Base-by-base conservation (phyloP, 2,888 invertebrate species). In the Liodrosophila aerea region DNA sequence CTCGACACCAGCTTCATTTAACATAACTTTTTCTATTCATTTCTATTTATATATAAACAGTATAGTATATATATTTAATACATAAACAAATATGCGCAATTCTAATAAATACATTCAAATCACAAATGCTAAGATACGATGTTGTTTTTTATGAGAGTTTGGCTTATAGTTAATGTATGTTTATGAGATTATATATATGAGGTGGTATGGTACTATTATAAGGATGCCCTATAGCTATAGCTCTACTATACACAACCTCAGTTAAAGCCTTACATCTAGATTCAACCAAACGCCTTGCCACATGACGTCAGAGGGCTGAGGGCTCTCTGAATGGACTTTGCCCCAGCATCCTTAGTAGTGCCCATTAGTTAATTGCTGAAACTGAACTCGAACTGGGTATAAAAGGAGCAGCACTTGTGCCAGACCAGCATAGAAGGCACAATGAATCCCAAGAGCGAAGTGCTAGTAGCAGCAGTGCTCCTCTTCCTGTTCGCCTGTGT, bases 361-460 rank as follows among this genome's bases (percentile, higher is more conserved):
- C 12, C 0, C 1, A 46, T n/a, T 22, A 22, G 44, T 49, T 73
- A 82, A 82, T 82, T 84, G 54, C 29, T 39, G 39, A 5, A 1
- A 54, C 4, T 7, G 41, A 12, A 4, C 5, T 9, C 22, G 9
- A 13, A 9, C n/a, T 44, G 39, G 29, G 49, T 77, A 77, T 77
- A 77, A 73, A 77, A 63, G 62, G 33, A 22, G 18, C 43, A 22
- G 16, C 12, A 4, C 29, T 7, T 33, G 7, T 0, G n/a, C 7
- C 7, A 30, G 3, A 52, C 13, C n/a, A n/a, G 8, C 40, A 56
- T 29, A 73, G 54, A 61, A 59, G 13, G 2, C 80, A 69, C 30
- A 12, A 88, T 88, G 88, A 82, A 77, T 67, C 74, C 87, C 47
- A 83, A 76, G 64, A 76, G 77, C 47, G 66, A 83, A 73, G 62